Evolutionary conservation across 92 coral and sea anemone genomes (phyloP).

Genomic region (Epizoanthus stellaris): DNA sequence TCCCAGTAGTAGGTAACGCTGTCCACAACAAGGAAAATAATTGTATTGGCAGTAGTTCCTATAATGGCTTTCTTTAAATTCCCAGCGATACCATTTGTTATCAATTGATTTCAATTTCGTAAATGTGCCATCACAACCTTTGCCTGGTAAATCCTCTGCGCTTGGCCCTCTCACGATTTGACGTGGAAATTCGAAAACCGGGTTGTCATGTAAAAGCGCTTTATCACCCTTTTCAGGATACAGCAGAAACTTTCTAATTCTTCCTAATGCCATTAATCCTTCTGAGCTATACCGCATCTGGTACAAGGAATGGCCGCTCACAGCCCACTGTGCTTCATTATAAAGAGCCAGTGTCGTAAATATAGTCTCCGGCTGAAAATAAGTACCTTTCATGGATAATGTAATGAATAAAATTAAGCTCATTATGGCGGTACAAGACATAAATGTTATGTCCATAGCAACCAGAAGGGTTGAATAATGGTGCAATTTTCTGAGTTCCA

Average conservation of each 20-base stretch:
- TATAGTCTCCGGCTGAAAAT: slow-evolving; percentile 7
- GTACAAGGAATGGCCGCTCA: background rate
- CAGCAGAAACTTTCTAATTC: too few species aligned
- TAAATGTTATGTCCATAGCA: background rate
- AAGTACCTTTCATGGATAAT: background rate
- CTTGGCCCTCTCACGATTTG: background rate
- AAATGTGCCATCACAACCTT: too few species aligned
- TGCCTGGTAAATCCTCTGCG: too few species aligned
- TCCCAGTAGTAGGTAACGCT: too few species aligned
- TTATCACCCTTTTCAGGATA: slow-evolving; percentile 8
- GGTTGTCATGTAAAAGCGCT: background rate
- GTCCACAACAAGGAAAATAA: too few species aligned
- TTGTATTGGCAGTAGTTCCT: too few species aligned
- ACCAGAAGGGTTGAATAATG: background rate
- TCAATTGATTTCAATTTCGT: too few species aligned
- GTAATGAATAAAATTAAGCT: too few species aligned
- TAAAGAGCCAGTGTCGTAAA: background rate
- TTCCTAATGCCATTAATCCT: background rate
- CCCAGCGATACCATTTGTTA: too few species aligned
- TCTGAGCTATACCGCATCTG: background rate
- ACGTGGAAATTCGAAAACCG: background rate
- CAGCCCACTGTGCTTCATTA: background rate
- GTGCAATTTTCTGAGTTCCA: slow-evolving; percentile 4
- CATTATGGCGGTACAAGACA: too few species aligned
- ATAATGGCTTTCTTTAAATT: too few species aligned